phyloP scores from a whole-genome alignment of 2,113 vertebrate genomes.

The Peromyscus polionotus region DNA sequence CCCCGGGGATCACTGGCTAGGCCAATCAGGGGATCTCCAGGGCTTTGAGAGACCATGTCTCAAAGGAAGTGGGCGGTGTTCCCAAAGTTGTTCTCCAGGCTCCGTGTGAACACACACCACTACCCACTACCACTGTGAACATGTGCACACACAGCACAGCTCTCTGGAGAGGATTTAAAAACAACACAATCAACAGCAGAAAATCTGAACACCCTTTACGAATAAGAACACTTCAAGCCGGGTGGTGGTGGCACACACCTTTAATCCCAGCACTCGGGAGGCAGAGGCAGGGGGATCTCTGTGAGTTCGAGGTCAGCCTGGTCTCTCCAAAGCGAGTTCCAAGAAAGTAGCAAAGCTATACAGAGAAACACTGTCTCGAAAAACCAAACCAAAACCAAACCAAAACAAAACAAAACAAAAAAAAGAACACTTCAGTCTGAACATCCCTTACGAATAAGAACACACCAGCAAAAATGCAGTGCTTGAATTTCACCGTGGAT shows the following conservation, averaged over 20 bases:
- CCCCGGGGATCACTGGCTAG: background rate
- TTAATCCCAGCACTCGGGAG: no score
- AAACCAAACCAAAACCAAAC: no score
- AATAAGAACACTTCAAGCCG: background rate
- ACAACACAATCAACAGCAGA: slow-evolving; percentile 18
- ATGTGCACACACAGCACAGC: background rate
- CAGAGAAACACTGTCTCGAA: no score
- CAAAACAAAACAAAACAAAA: no score
- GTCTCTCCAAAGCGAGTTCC: no score
- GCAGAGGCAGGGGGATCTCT: no score
- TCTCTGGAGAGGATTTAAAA: slow-evolving; percentile 45
- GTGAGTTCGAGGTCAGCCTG: no score
- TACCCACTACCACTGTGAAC: background rate
- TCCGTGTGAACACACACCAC: background rate
- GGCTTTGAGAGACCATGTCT: background rate
- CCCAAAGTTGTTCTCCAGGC: background rate
- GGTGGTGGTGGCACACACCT: no score
- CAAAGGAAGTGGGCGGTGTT: background rate
- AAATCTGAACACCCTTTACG: background rate
- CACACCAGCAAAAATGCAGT: background rate
- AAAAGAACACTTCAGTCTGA: background rate
- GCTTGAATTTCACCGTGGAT: background rate
- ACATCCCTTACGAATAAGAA: background rate
- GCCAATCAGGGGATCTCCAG: background rate
- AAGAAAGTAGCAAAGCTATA: no score